Percentiles rank a stretch among this genome's conserved stretches.
Conservation (phyloP, 2,113 vertebrate genomes). For the Cricetomys ansorgei region DNA sequence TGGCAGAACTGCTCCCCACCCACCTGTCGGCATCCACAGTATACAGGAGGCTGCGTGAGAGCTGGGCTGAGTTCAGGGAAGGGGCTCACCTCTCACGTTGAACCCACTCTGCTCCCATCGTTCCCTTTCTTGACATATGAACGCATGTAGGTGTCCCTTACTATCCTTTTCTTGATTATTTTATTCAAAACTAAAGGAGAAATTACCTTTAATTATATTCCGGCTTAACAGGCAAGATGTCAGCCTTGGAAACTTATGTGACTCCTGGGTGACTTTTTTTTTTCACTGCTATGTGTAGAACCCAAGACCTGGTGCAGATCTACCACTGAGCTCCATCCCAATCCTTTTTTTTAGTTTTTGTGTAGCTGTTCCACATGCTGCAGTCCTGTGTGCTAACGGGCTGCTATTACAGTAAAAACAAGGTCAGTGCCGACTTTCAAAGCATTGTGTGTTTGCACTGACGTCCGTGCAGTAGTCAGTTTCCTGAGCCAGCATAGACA, state of each 20-base stretch:
- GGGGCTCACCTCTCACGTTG: rapidly evolving
- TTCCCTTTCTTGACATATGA: background rate
- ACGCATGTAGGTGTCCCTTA: rapidly evolving
- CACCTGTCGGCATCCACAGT: conserved; percentile 14
- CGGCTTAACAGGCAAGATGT: background rate
- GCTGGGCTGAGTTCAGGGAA: background rate
- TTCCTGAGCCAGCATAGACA: conserved; percentile 20
- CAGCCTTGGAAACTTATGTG: background rate
- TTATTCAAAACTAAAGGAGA: background rate
- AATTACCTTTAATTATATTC: background rate
- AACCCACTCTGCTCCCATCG: background rate
- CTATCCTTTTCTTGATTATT: background rate
- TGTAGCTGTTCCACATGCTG: background rate
- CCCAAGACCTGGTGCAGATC: too few species aligned
- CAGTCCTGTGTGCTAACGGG: background rate
- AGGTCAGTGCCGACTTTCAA: background rate
- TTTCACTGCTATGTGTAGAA: background rate
- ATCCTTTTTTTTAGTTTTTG: background rate
- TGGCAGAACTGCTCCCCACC: background rate
- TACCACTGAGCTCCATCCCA: background rate
- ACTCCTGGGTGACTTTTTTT: background rate
- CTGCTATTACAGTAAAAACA: conserved; percentile 24
- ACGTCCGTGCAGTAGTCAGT: background rate
- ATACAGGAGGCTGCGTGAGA: background rate
- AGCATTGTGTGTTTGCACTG: background rate